Base-by-base conservation (phyloP, 2,113 vertebrate species). In the Brienomyrus longianalis region DNA sequence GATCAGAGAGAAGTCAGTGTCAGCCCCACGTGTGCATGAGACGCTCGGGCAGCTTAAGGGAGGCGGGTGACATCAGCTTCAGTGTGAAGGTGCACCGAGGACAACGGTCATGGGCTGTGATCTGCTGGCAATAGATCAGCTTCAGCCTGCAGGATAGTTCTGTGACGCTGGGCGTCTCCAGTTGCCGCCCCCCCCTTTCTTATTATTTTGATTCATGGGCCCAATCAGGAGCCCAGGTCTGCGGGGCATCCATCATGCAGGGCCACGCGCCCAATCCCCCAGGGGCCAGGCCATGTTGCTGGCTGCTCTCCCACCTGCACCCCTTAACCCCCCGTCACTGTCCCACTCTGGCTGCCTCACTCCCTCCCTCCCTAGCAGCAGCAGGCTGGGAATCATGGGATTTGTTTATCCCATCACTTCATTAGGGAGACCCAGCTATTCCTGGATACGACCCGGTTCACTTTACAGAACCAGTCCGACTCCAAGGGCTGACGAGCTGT, bases 121-220 rank as follows among this genome's bases (percentile, higher is more conserved):
- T 88, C 87, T 90, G 39, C 45, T 3, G 39, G 15, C 62, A 23
- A 31, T 50, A 23, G 66, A n/a, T 77, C 17, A 23, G 21, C 5
- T 85, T 27, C 80, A 91, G 83, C 47, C 86, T 83, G 89, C 59
- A 51, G 62, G 56, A 87, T 54, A 35, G 87, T 48, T 91, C 93
- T 27, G 92, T 90, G 93, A 91, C 92, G 93, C 92, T 92, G 92
- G 92, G 92, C 88, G 89, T 92, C 93, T 92, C 93, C 94, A 95
- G 93, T 93, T 92, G 13, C 11, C 51, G n/a, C n/a, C 45, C 90
- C 94, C 94, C 91, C 90, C 91, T 84, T 47, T 83, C 94, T 95
- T 94, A 95, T 95, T 96, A 95, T 94, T 94, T 95, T 96, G 95
- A 96, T 96, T 96, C 94, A 96, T 95, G 93, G 94, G 91, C 93